Evolutionary conservation across 2,113 vertebrate species (phyloP).

Genomic region (Galbula dea): DNA sequence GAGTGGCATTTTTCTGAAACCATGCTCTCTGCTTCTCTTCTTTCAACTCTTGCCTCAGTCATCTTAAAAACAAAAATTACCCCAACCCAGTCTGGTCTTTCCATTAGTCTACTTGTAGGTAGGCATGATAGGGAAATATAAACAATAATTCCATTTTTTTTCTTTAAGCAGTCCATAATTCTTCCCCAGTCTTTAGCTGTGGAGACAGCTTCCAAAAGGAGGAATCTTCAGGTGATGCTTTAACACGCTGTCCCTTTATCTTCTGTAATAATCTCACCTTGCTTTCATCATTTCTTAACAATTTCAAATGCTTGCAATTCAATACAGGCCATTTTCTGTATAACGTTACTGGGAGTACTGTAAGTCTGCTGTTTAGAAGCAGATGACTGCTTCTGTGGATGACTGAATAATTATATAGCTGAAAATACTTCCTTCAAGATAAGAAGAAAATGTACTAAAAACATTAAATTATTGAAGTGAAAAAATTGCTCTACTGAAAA

Average conservation of each 20-base stretch:
- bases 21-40: not conserved
- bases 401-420: not conserved
- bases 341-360: not conserved
- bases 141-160: not conserved
- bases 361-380: not conserved
- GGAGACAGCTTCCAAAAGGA: not conserved
- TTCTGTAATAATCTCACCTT: not conserved
- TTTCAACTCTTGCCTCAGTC: not conserved
- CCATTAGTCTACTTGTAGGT: not conserved
- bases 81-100: not conserved
- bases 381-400: not conserved
- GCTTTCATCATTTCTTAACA: not conserved
- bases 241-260: not conserved
- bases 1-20: not conserved
- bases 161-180: not conserved
- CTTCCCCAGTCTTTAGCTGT: not conserved
- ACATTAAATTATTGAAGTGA: not conserved
- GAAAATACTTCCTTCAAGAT: not conserved
- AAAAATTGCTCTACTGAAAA: not conserved
- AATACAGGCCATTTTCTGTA: not conserved
- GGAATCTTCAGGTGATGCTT: not conserved
- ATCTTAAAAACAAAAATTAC: not conserved
- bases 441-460: not conserved
- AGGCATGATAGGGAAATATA: not conserved
- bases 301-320: not conserved